Evolutionary conservation across 2,888 invertebrate species (phyloP).

Genomic region (Agrotis clavis): DNA sequence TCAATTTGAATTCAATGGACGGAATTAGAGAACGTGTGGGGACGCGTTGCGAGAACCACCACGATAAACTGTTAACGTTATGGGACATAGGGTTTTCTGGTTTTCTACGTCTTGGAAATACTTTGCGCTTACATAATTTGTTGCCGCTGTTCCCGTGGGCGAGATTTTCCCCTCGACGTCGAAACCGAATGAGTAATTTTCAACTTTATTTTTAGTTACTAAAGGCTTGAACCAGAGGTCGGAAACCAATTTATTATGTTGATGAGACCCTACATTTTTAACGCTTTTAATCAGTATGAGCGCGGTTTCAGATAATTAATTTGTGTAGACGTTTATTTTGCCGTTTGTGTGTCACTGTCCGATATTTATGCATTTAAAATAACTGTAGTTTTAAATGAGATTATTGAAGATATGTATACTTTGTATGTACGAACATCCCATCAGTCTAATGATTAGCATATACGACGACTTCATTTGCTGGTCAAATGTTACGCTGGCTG

Average conservation of each 20-base stretch:
- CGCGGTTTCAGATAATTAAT: conserved; percentile 48
- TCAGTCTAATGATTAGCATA: conserved; percentile 60
- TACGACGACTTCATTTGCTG: conserved; percentile 56
- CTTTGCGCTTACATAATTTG: conserved; percentile 72
- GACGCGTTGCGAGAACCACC: conserved; percentile 74
- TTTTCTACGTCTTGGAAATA: conserved; percentile 67
- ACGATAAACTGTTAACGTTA: conserved; percentile 82
- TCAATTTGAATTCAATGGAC: conserved; percentile 90
- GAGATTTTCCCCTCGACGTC: conserved; percentile 32
- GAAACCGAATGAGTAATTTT: conserved; percentile 61
- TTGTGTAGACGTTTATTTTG: conserved; percentile 54
- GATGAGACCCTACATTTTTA: conserved; percentile 43
- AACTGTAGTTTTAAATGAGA: conserved; percentile 54
- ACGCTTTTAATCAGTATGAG: conserved; percentile 42
- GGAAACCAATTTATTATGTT: conserved; percentile 51
- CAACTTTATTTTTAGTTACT: conserved; percentile 37
- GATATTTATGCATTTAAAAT: conserved; percentile 51
- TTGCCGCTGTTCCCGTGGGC: conserved; percentile 57
- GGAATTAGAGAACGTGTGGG: conserved; percentile 84
- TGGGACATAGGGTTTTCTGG: conserved; percentile 77
- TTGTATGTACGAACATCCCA: conserved; percentile 35
- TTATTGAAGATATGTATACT: conserved; percentile 43
- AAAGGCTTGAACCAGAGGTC: conserved; percentile 37
- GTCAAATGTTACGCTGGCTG: conserved; percentile 25
- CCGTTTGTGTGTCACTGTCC: conserved; percentile 46